These are phyloP conservation scores for Heliconius himera DNA, from an alignment of 1,140 invertebrate genomes.

Conservation along the genomic window DNA sequence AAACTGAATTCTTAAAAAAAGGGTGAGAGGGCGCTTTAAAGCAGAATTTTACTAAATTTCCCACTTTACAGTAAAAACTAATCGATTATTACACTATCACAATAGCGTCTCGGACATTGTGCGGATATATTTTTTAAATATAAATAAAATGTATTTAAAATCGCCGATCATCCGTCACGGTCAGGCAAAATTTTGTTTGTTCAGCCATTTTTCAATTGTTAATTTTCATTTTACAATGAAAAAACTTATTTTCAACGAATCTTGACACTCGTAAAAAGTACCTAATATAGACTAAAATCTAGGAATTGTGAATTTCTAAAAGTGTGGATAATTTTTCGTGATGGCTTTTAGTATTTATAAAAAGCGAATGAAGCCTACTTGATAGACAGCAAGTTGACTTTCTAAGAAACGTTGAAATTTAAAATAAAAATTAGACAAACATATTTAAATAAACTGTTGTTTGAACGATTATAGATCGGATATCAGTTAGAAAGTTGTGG, in stretches of 20 bases:
- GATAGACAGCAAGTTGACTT: not conserved
- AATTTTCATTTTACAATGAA: slow-evolving; percentile 3
- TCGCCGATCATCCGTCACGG: slow-evolving; percentile 11
- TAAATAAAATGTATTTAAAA: slow-evolving; percentile 15
- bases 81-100: not conserved
- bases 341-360: slow-evolving; percentile 2
- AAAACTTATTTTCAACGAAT: not conserved
- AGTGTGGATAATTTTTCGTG: slow-evolving; percentile 10
- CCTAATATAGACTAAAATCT: not conserved
- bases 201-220: not conserved
- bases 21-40: slow-evolving; percentile 43
- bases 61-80: not conserved
- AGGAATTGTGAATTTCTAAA: slow-evolving; percentile 1
- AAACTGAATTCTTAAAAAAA: slow-evolving; percentile 47
- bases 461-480: no score
- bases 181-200: not conserved
- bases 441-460: no score
- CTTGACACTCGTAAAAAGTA: not conserved
- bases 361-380: not conserved
- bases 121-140: slow-evolving; percentile 8
- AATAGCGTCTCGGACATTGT: not conserved
- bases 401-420: not conserved
- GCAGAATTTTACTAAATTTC: not conserved
- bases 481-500: no score
- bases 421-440: not conserved